phyloP scores from a whole-genome alignment of 1,140 invertebrate species.

The Cephus cinctus region DNA sequence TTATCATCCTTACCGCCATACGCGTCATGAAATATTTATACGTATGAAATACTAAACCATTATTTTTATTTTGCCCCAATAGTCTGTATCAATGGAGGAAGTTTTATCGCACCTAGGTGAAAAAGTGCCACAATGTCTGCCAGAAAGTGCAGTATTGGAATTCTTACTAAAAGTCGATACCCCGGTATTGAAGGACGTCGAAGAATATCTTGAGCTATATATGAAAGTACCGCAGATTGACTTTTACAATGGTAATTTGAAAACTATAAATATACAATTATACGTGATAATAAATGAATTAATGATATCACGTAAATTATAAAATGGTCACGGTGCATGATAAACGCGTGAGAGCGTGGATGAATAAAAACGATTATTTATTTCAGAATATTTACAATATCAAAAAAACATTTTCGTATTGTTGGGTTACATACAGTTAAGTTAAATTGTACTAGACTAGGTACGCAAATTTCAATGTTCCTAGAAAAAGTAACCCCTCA shows the following conservation, averaged over 20 bases:
- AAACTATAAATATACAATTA: constrained; percentile 1
- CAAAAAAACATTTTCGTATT: constrained; percentile 43
- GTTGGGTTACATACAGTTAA: constrained; percentile 34
- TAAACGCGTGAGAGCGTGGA: too few relatives aligned
- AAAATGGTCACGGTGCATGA: too few relatives aligned
- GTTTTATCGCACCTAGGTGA: constrained; percentile 11
- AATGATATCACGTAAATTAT: too few relatives aligned
- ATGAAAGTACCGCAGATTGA: constrained; percentile 17
- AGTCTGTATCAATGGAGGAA: not conserved
- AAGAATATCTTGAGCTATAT: constrained; percentile 18
- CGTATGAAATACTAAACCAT: too few relatives aligned
- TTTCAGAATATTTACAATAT: constrained; percentile 53
- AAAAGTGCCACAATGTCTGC: constrained; percentile 18
- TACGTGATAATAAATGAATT: too few relatives aligned
- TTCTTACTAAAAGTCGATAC: constrained; percentile 23
- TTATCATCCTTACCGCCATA: too few relatives aligned
- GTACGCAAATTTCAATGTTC: constrained; percentile 30
- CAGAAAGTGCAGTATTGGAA: constrained; percentile 30
- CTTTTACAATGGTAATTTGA: constrained; percentile 36
- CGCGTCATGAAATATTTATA: too few relatives aligned
- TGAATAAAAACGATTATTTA: constrained; percentile 54
- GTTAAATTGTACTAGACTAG: constrained; percentile 34
- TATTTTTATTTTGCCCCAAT: too few relatives aligned
- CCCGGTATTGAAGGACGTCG: constrained; percentile 19
- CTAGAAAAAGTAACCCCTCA: constrained; percentile 29